phyloP scores from a whole-genome alignment of 2,113 vertebrate species.

The Vidua macroura region DNA sequence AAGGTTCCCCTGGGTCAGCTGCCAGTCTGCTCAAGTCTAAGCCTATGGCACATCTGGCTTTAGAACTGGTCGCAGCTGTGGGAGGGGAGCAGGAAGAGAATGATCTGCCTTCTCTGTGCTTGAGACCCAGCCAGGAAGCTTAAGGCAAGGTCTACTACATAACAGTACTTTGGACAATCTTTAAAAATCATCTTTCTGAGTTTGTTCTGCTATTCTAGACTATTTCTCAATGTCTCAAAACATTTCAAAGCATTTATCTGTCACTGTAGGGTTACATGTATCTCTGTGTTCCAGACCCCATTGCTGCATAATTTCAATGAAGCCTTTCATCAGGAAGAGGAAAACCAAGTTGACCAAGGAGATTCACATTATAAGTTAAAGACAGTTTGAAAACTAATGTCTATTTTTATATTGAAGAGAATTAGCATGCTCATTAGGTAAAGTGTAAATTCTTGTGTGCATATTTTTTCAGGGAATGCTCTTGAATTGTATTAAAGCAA shows the following conservation, averaged over 20 bases:
- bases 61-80: neutral
- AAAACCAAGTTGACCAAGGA: neutral
- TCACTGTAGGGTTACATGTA: neutral
- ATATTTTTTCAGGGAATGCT: neutral
- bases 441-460: neutral
- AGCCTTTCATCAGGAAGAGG: neutral
- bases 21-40: neutral
- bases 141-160: neutral
- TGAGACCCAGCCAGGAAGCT: neutral
- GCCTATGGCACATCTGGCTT: neutral
- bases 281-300: neutral
- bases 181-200: neutral
- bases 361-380: neutral
- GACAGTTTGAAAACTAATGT: neutral
- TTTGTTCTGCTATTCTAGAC: neutral
- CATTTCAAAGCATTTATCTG: neutral
- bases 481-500: neutral
- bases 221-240: neutral
- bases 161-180: neutral
- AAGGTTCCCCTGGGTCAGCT: neutral
- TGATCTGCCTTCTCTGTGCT: neutral
- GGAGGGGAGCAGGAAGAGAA: neutral
- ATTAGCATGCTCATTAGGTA: neutral
- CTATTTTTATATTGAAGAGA: neutral
- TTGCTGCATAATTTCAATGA: neutral